Conservation (phyloP, 64 coral and sea anemone species). For the Stylophora pistillata region DNA sequence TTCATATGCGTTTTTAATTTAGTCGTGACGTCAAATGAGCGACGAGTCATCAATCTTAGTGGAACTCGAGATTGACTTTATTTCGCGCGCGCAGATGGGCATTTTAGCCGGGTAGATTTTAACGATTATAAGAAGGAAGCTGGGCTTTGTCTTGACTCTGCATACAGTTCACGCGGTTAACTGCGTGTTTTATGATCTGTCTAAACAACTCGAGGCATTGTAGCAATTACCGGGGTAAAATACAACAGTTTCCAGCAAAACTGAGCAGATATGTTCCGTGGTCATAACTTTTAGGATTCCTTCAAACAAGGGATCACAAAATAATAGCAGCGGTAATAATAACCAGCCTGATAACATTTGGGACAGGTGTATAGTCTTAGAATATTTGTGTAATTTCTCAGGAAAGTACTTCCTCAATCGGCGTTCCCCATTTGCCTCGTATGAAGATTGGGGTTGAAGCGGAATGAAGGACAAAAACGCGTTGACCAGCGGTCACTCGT, state of each 20-base stretch:
- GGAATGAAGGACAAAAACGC: background rate
- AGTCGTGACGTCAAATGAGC: conserved; percentile 41
- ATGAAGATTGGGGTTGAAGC: background rate
- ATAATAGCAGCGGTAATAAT: too few species aligned
- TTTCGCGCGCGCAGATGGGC: background rate
- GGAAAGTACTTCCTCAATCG: too few species aligned
- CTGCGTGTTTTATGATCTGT: too few species aligned
- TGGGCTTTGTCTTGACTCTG: background rate
- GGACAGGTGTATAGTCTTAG: too few species aligned
- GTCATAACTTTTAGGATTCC: too few species aligned
- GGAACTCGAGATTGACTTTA: background rate
- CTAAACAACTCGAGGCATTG: too few species aligned
- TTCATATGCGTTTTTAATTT: background rate
- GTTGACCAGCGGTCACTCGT: conserved; percentile 3
- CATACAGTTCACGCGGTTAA: background rate
- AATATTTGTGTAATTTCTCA: too few species aligned
- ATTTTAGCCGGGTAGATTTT: background rate
- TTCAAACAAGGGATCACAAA: too few species aligned
- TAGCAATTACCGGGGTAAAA: too few species aligned
- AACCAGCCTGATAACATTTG: too few species aligned
- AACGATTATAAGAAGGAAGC: background rate
- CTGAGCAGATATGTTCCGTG: too few species aligned
- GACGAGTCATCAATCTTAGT: conserved; percentile 17
- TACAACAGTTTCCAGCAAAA: too few species aligned
- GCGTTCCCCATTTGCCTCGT: background rate